Conservation (phyloP, 2,888 invertebrate genomes). For the Hydropsyche betteni region DNA sequence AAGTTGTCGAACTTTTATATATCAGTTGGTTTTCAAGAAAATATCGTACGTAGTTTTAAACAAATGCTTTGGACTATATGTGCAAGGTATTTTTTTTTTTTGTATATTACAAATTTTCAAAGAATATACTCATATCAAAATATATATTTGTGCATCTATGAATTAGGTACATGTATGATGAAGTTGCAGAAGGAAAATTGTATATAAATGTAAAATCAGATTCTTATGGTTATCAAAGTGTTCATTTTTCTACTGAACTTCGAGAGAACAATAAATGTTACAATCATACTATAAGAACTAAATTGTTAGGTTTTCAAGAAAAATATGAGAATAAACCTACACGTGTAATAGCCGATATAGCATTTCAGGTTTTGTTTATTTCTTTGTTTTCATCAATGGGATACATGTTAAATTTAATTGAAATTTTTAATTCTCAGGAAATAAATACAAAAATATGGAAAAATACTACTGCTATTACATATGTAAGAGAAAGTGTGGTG, state of each 20-base stretch:
- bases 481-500: slow-evolving; percentile 67
- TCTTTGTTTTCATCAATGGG: too few species aligned
- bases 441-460: slow-evolving; percentile 72
- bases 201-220: slow-evolving; percentile 49
- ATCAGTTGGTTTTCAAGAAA: slow-evolving; percentile 62
- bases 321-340: slow-evolving; percentile 48
- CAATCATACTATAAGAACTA: slow-evolving; percentile 52
- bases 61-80: slow-evolving; percentile 66
- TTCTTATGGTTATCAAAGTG: slow-evolving; percentile 40
- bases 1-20: slow-evolving; percentile 70
- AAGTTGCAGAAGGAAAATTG: slow-evolving; percentile 60
- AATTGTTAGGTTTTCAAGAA: slow-evolving; percentile 52
- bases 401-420: too few species aligned
- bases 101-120: slow-evolving; percentile 14
- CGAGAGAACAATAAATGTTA: slow-evolving; percentile 52
- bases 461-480: slow-evolving; percentile 68
- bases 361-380: slow-evolving; percentile 49
- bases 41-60: slow-evolving; percentile 59
- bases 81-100: slow-evolving; percentile 62
- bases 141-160: neutral
- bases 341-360: slow-evolving; percentile 53
- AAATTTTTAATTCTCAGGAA: slow-evolving; percentile 60
- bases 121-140: neutral
- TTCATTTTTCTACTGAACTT: slow-evolving; percentile 47
- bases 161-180: slow-evolving; percentile 63